Conservation (phyloP, 2,797 vertebrate species). For the Enteromius paludinosus region DNA sequence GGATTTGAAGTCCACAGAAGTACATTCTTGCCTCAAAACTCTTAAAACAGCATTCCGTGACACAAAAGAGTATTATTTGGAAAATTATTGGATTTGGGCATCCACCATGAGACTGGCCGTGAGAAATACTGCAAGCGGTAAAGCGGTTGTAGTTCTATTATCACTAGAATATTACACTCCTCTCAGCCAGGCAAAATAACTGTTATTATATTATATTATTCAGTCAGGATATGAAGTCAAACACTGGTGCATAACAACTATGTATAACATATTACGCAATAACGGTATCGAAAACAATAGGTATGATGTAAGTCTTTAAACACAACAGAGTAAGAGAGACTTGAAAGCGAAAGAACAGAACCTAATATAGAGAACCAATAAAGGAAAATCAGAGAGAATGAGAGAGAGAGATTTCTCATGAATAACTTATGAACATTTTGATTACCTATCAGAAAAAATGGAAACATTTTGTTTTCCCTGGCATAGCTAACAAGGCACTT, state of each 20-base stretch:
- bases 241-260: background rate
- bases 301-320: background rate
- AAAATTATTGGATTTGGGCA: background rate
- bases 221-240: background rate
- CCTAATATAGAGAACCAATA: background rate
- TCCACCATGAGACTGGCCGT: background rate
- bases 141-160: background rate
- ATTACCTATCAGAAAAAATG: constrained; percentile 65
- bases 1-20: background rate
- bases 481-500: constrained; percentile 66
- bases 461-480: constrained; percentile 67
- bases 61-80: background rate
- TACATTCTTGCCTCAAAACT: background rate
- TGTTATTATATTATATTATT: background rate
- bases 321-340: background rate
- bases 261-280: background rate
- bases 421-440: constrained; percentile 71
- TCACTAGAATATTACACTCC: background rate
- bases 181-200: background rate
- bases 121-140: background rate
- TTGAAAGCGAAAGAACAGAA: constrained; percentile 3
- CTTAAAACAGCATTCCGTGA: background rate
- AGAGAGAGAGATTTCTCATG: constrained; percentile 61
- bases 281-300: background rate
- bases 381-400: constrained; percentile 11